Conservation (phyloP, 2,797 vertebrate species). For the Typhlichthys eigenmanni region DNA sequence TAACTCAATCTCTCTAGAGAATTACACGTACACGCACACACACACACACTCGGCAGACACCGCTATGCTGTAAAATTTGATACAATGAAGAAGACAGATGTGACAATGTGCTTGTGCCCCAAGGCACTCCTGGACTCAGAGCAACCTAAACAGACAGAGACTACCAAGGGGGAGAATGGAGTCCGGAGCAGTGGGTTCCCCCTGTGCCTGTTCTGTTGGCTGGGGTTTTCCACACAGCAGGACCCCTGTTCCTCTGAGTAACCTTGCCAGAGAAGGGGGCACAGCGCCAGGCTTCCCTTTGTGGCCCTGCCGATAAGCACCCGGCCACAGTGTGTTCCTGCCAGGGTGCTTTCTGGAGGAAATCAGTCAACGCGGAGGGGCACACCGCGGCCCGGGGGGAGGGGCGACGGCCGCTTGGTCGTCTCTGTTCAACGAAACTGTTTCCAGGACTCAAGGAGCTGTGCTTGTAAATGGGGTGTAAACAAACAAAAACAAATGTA, state of each 20-base stretch:
- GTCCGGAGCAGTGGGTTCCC: conserved; percentile 3
- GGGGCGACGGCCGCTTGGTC: conserved; percentile 15
- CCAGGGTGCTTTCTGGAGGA: conserved; percentile 38
- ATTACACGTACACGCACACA: not conserved
- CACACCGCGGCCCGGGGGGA: conserved; percentile 19
- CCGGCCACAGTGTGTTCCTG: conserved; percentile 30
- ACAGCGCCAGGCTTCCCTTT: conserved; percentile 47
- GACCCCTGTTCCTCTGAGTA: conserved; percentile 13
- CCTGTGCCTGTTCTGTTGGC: no score
- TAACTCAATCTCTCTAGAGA: not conserved
- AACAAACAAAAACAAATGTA: conserved; percentile 59
- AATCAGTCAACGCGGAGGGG: conserved; percentile 29
- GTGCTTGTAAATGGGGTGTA: conserved; percentile 49
- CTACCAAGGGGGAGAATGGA: conserved; percentile 2
- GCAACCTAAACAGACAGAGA: conserved; percentile 14
- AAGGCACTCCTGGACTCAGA: conserved; percentile 1
- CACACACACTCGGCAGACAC: not conserved
- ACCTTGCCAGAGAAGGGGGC: conserved; percentile 53
- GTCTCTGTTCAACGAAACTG: conserved; percentile 8
- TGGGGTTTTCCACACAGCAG: conserved; percentile 15
- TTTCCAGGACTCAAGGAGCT: conserved; percentile 43
- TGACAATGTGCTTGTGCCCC: not conserved
- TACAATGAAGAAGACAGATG: not conserved
- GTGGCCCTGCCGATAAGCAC: conserved; percentile 56
- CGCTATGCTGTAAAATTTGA: not conserved